These are phyloP conservation scores for Ochotona curzoniae DNA, from an alignment of 2,113 vertebrate genomes.

Conservation along the genomic window DNA sequence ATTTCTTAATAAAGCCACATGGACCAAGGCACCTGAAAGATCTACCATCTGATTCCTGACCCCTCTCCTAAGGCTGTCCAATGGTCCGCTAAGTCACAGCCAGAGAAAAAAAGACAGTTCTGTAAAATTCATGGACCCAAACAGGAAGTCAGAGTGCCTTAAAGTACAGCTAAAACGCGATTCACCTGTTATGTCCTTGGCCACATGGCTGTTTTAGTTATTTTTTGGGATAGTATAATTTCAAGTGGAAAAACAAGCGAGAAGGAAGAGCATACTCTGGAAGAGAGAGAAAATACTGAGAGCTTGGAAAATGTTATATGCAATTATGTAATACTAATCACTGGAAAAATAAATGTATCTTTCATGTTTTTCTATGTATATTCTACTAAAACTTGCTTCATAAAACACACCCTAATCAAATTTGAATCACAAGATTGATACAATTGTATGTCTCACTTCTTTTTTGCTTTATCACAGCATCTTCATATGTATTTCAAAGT, in stretches of 20 bases:
- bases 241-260: not conserved
- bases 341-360: not conserved
- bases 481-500: not conserved
- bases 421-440: not conserved
- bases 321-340: constrained; percentile 23
- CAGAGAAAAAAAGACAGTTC: not conserved
- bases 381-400: no score
- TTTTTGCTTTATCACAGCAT: not conserved
- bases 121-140: rapidly evolving
- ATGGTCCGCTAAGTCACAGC: not conserved
- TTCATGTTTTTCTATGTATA: not conserved
- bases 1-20: not conserved
- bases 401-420: not conserved
- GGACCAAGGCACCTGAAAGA: not conserved
- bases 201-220: not conserved
- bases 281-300: not conserved
- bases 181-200: rapidly evolving
- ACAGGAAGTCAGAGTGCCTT: not conserved
- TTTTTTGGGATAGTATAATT: not conserved
- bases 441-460: not conserved
- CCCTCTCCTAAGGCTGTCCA: not conserved
- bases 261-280: not conserved
- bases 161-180: no score
- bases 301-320: constrained; percentile 1
- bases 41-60: not conserved